Conservation (phyloP, 2,888 invertebrate species). For the Ectemnius lituratus region DNA sequence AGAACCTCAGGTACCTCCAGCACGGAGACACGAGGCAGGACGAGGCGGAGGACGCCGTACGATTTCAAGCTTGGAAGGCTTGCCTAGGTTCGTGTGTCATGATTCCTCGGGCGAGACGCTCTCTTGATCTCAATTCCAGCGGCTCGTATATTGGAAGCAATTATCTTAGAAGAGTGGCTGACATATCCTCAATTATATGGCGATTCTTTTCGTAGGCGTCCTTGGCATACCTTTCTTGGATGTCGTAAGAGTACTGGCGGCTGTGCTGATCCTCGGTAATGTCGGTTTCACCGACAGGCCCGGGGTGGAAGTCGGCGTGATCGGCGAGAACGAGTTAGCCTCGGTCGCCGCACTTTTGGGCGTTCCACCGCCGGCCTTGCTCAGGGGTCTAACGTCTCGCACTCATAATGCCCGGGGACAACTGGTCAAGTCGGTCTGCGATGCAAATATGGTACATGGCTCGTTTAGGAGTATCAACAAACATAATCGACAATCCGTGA, state of each 20-base stretch:
- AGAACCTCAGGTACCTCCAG: slow-evolving; percentile 90
- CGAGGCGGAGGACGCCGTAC: slow-evolving; percentile 84
- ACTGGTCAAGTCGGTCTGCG: slow-evolving; percentile 88
- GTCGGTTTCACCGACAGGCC: slow-evolving; percentile 92
- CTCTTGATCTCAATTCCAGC: no score
- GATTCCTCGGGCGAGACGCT: background rate
- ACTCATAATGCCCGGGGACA: slow-evolving; percentile 89
- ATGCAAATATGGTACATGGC: slow-evolving; percentile 84
- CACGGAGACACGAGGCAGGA: slow-evolving; percentile 86
- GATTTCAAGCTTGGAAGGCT: slow-evolving; percentile 95
- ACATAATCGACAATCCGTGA: background rate
- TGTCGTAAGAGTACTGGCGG: slow-evolving; percentile 93
- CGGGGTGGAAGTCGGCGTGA: slow-evolving; percentile 87
- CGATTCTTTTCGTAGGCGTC: slow-evolving; percentile 79
- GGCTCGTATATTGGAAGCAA: background rate
- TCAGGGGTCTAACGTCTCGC: slow-evolving; percentile 90
- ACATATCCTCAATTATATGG: slow-evolving; percentile 9
- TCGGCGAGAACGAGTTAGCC: slow-evolving; percentile 90
- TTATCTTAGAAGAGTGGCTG: background rate
- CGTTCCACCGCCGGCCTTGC: slow-evolving; percentile 86
- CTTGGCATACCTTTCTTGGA: slow-evolving; percentile 96
- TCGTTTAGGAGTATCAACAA: background rate
- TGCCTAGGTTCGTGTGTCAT: slow-evolving; percentile 81
- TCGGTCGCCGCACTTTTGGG: slow-evolving; percentile 92
- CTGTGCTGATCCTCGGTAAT: slow-evolving; percentile 94